phyloP scores from a whole-genome alignment of 2,797 vertebrate species.

The Discoglossus pictus region DNA sequence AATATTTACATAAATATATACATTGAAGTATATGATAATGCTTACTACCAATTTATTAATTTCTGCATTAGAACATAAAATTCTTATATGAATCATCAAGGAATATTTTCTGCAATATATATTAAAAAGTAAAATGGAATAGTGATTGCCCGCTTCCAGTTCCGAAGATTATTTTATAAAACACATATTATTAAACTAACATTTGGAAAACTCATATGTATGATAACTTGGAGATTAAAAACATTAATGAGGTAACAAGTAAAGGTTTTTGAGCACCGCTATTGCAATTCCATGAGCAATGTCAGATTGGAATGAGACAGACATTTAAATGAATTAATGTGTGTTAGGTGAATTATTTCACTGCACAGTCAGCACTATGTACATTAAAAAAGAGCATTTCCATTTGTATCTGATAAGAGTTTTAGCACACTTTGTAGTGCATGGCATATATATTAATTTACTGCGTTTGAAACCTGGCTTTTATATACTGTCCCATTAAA shows the following conservation, averaged over 20 bases:
- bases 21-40: too few species aligned
- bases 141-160: not conserved
- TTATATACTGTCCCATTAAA: not conserved
- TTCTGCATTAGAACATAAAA: conserved; percentile 59
- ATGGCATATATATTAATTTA: conserved; percentile 2
- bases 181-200: conserved; percentile 8
- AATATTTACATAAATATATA: too few species aligned
- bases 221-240: conserved; percentile 25
- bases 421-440: conserved; percentile 2
- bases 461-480: not conserved
- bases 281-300: conserved; percentile 4
- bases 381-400: not conserved
- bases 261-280: conserved; percentile 16
- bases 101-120: not conserved
- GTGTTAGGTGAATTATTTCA: conserved; percentile 9
- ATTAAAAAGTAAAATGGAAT: not conserved
- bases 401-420: conserved; percentile 9
- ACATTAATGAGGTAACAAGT: conserved; percentile 22
- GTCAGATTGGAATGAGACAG: conserved; percentile 5
- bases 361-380: not conserved
- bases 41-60: conserved; percentile 79
- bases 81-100: not conserved
- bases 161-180: conserved; percentile 6
- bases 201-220: conserved; percentile 20
- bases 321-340: conserved; percentile 21